Evolutionary conservation across 2,888 invertebrate genomes (phyloP).

Genomic region (Leptogaster cylindrica): DNA sequence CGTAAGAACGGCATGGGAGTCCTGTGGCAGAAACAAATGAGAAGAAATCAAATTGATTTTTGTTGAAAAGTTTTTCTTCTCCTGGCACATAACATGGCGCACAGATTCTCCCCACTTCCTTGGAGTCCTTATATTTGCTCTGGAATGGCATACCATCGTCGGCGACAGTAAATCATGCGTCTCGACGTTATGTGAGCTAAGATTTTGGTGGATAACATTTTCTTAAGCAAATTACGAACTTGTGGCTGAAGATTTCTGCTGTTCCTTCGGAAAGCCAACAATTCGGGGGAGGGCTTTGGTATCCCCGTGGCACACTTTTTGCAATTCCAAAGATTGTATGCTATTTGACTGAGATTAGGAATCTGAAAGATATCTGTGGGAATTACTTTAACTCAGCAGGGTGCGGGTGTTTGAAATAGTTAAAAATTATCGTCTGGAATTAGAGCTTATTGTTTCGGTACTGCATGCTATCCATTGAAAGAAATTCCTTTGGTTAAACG

Average conservation of each 20-base stretch:
- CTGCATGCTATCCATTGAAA: background rate
- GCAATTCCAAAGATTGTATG: conserved; percentile 8
- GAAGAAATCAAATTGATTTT: too few species aligned
- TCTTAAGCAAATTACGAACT: conserved; percentile 1
- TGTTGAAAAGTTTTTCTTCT: too few species aligned
- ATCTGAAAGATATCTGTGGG: conserved; percentile 10
- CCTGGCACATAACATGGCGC: too few species aligned
- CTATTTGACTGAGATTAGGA: conserved; percentile 23
- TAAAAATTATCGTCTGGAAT: background rate
- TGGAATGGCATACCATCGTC: conserved; percentile 13
- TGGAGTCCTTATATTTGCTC: too few species aligned
- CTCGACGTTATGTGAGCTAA: conserved; percentile 16
- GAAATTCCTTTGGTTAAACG: background rate
- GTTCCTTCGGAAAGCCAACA: background rate
- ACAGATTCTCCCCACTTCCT: too few species aligned
- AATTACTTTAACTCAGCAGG: background rate
- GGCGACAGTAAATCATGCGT: conserved; percentile 18
- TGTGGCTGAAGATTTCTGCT: background rate
- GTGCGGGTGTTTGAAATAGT: conserved; percentile 11
- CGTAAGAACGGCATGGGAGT: too few species aligned
- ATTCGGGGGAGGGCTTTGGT: too few species aligned
- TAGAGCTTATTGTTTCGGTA: conserved; percentile 8
- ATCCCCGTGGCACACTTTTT: background rate
- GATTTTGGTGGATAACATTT: conserved; percentile 17
- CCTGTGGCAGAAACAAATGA: too few species aligned